Evolutionary conservation across 2,888 invertebrate genomes (phyloP).

Genomic region (Cremastobaeus sp.): DNA sequence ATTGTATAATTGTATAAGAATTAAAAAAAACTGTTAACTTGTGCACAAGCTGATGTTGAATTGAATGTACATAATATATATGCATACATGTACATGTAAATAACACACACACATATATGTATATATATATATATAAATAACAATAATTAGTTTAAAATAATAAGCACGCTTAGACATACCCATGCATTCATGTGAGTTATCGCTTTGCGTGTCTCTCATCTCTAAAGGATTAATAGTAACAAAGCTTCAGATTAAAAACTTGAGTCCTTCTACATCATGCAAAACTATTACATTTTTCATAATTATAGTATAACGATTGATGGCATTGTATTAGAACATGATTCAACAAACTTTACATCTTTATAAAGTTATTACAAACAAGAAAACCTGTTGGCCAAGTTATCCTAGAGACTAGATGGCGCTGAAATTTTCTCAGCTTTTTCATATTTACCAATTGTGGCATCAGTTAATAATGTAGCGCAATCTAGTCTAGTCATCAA

Average conservation of each 20-base stretch:
- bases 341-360: no score
- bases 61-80: not conserved
- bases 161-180: constrained; percentile 60
- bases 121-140: constrained; percentile 35
- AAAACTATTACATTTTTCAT: constrained; percentile 47
- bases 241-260: constrained; percentile 61
- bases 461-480: no score
- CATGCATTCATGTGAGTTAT: constrained; percentile 61
- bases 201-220: constrained; percentile 62
- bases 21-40: no score
- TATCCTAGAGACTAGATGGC: no score
- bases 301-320: not conserved
- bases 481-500: no score
- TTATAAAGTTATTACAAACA: no score
- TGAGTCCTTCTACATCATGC: constrained; percentile 55
- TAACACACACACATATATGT: not conserved
- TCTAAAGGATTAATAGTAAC: constrained; percentile 61
- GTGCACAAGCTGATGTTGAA: no score
- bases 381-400: no score
- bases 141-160: constrained; percentile 46
- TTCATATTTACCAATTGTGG: no score
- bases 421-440: no score
- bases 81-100: not conserved
- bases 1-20: no score
- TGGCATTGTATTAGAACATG: no score